Evolutionary conservation across 2,888 invertebrate genomes (phyloP), one percentile per base, ranked within the genome.

Genomic region (Bombylius discolor): DNA sequence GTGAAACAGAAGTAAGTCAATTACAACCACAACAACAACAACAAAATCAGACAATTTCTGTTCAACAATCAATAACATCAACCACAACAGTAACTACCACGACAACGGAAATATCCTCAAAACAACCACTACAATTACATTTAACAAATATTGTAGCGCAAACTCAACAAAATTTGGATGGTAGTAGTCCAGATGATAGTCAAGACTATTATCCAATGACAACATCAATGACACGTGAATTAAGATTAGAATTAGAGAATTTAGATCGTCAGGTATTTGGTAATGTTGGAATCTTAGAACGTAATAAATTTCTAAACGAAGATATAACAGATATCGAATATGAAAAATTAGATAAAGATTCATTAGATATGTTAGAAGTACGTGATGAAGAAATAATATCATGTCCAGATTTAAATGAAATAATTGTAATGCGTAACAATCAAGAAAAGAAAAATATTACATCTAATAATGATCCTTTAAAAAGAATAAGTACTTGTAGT

Each of bases 161-260:
- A 67, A 70, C 51, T 68, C 61, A 59, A 49, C 52, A 49, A 53
- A 61, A 56, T 52, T 47, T 79, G 61, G 81, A 82, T 57, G 81
- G 81, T 51, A 81, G 81, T 63, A 88, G 88, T 60, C 87, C 87
- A 0, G 88, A 89, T 63, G 88, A 89, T 69, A 84, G 85, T 3
- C 85, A 87, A 63, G 87, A 87, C 67, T 90, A 89, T 69, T 87
- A 87, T 67, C 89, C 90, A 4, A 86, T 92, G 84, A 88, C 89
- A 1, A 90, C 89, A 5, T 88, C 90, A 4, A 87, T 90, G 77
- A 90, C 90, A 1, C 80, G 89, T 64, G 90, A 91, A 69, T 73
- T 91, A 64, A 80, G 86, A 64, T 77, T 90, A 51, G 90, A 91
- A 70, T 71, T 90, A 60, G 90, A 91, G 67, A 89, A 87, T 68